Base-by-base conservation (phyloP, 2,888 invertebrate genomes). In the Patella caerulea region DNA sequence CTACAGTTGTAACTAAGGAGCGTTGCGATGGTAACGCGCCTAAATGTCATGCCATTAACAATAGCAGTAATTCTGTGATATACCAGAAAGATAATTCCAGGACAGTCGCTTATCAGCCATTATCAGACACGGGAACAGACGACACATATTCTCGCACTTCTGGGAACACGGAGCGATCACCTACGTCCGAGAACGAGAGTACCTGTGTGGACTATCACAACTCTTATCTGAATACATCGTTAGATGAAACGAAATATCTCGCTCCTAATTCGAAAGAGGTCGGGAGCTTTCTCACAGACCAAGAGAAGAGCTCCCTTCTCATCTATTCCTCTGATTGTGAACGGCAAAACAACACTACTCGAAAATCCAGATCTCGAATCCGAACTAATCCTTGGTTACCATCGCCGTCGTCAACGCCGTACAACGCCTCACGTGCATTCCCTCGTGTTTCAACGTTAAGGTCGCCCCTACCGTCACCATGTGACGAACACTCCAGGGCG, bases 351-450 rank as follows among this genome's bases (percentile, higher is more conserved):
- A 83, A 81, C 72, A 84, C 83, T 17, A 77, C 83, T 72, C 87
- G 85, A 29, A 80, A 84, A 76, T 82, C 83, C 2, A 74, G 89
- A 52, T 87, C 88, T 9, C 78, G 88, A 65, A 89, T 89, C 72
- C 84, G 86, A 78, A 89, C 89, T 29, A 89, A 89, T 73, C 89
- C 89, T 54, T 89, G 89, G 89, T 77, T 88, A 24, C 87, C 88
- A 9, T 86, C 87, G 5, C 89, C 89, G n/a, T 85, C 81, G n/a
- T 78, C 85, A 24, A 83, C 85, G 11, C 82, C 86, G 15, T 71
- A 79, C 17, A 75, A 72, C 54, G 71, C 71, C 17, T 56, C 72
- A 14, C 24, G 72, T 19, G 56, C 76, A 19, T 76, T 73, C 53
- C 72, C 72, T n/a, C 52, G 56, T 19, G 24, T 54, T 45, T 72